Evolutionary conservation across 2,888 invertebrate species (phyloP).

Genomic region (Acanthococcus lagerstroemiae): DNA sequence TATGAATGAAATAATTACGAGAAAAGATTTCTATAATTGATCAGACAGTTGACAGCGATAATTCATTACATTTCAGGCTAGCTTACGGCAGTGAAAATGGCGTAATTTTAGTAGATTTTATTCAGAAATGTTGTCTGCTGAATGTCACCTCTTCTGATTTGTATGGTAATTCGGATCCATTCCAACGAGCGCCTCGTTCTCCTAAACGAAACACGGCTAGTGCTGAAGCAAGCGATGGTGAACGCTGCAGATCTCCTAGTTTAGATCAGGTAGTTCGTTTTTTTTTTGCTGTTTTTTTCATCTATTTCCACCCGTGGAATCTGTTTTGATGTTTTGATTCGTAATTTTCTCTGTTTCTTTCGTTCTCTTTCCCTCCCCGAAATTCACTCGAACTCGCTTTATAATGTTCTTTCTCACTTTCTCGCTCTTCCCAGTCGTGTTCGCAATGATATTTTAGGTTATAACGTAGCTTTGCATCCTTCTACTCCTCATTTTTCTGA

Average conservation of each 20-base stretch:
- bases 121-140: conserved; percentile 78
- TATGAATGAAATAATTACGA: no score
- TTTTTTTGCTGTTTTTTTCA: neutral
- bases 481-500: no score
- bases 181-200: conserved; percentile 67
- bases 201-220: conserved; percentile 52
- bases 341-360: neutral
- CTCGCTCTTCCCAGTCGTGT: no score
- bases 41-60: no score
- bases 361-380: neutral
- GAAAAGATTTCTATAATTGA: no score
- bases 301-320: neutral
- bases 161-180: conserved; percentile 80
- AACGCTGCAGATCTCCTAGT: conserved; percentile 64
- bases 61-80: conserved; percentile 62
- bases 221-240: conserved; percentile 49
- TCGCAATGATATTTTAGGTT: no score
- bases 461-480: no score
- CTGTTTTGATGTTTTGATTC: neutral
- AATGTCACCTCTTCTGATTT: conserved; percentile 85
- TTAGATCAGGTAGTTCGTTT: conserved; percentile 66
- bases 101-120: conserved; percentile 86
- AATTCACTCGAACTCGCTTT: no score
- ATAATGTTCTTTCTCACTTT: no score
- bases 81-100: conserved; percentile 96